Evolutionary conservation across 2,113 vertebrate genomes (phyloP).

Genomic region (Regulus satrapa): DNA sequence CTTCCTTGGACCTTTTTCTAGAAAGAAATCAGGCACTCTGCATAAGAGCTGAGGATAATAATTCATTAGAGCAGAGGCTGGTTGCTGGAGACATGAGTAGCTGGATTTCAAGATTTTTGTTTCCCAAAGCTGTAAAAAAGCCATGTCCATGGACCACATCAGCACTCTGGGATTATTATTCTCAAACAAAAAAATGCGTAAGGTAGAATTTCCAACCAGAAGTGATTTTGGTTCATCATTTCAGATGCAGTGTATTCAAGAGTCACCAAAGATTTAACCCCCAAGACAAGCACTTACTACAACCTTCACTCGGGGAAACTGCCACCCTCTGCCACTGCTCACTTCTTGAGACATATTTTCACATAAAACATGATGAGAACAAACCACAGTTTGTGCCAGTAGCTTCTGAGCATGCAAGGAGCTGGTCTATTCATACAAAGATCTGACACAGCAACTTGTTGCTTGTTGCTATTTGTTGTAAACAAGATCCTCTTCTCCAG

Average conservation of each 20-base stretch:
- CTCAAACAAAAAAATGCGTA: accelerated
- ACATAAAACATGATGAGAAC: background rate
- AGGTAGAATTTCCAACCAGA: background rate
- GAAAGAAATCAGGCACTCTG: background rate
- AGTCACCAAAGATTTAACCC: background rate
- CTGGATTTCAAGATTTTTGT: background rate
- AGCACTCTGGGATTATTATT: background rate
- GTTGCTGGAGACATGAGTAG: background rate
- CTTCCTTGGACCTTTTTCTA: background rate
- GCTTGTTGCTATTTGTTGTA: no score
- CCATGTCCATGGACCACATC: background rate
- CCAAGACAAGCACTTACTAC: background rate
- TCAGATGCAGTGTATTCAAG: background rate
- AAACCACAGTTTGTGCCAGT: background rate
- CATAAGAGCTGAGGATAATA: background rate
- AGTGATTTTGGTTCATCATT: background rate
- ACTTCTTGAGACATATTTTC: background rate
- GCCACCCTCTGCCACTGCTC: background rate
- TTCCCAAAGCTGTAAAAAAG: background rate
- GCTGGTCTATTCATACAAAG: background rate
- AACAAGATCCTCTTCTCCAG: background rate
- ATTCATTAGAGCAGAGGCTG: background rate
- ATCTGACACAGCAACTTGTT: background rate
- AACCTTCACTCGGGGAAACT: background rate
- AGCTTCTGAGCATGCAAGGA: background rate